Percentiles rank a stretch among this genome's conserved stretches.
phyloP scores from a whole-genome alignment of 2,888 invertebrate genomes.

The Caenorhabditis sp. region DNA sequence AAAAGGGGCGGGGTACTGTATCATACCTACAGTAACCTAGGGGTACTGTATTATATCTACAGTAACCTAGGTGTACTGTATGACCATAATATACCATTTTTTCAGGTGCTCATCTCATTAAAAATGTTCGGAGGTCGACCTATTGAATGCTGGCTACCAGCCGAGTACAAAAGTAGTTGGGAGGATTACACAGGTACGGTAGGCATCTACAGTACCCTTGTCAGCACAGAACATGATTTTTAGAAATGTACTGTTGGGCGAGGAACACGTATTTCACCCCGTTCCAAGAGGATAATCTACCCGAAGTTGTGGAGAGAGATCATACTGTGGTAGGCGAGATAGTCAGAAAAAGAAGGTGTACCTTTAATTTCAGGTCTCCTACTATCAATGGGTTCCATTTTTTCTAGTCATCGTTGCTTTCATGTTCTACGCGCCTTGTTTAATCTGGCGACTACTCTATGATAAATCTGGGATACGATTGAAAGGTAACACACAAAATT shows the following conservation, averaged over 20 bases:
- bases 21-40: too few relatives aligned
- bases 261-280: slow-evolving; percentile 70
- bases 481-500: slow-evolving; percentile 21
- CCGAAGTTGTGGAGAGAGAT: slow-evolving; percentile 50
- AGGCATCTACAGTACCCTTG: not conserved
- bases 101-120: slow-evolving; percentile 66
- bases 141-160: slow-evolving; percentile 70
- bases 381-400: slow-evolving; percentile 70
- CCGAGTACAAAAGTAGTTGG: slow-evolving; percentile 69
- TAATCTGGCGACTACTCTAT: slow-evolving; percentile 68
- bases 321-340: slow-evolving; percentile 50
- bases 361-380: slow-evolving; percentile 49
- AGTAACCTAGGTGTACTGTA: too few relatives aligned
- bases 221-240: slow-evolving; percentile 5
- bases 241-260: slow-evolving; percentile 70
- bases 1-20: too few relatives aligned
- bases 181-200: slow-evolving; percentile 68
- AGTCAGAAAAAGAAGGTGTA: not conserved
- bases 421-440: slow-evolving; percentile 71
- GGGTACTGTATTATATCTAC: too few relatives aligned
- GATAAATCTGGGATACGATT: slow-evolving; percentile 70
- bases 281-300: slow-evolving; percentile 65
- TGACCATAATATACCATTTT: not conserved
- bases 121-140: slow-evolving; percentile 71
- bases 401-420: slow-evolving; percentile 71